Conservation (phyloP, 30 jellyfish, hydroid and myxozoan species). For the Rhopilema esculentum region DNA sequence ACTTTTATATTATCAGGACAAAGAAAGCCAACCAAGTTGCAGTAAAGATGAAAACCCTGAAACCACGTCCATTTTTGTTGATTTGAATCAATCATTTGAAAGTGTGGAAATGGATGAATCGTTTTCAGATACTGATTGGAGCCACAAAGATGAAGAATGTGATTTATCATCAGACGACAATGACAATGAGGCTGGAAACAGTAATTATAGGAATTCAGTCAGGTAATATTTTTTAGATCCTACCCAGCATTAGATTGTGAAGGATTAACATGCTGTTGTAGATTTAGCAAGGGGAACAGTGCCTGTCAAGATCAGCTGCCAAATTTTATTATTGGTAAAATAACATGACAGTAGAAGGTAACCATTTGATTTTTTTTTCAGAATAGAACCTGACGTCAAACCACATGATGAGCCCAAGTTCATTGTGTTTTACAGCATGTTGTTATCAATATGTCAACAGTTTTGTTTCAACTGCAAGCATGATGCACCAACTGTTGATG, state of each 20-base stretch:
- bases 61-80: neutral
- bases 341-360: neutral
- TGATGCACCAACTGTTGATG: neutral
- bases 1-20: neutral
- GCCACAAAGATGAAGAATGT: neutral
- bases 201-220: neutral
- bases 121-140: neutral
- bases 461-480: constrained; percentile 27
- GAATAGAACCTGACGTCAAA: constrained; percentile 18
- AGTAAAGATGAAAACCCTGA: neutral
- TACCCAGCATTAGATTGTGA: neutral
- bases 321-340: neutral
- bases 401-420: constrained; percentile 43
- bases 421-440: constrained; percentile 47
- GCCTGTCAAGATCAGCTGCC: neutral
- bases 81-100: neutral
- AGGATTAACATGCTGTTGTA: neutral
- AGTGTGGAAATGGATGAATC: neutral
- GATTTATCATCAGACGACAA: neutral
- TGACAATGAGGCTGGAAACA: neutral
- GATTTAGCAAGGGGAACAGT: neutral
- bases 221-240: neutral
- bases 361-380: constrained; percentile 10
- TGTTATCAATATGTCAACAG: constrained; percentile 21
- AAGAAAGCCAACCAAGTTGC: neutral